Conservation (phyloP, 2,888 invertebrate species). For the Drosophila basisetae region DNA sequence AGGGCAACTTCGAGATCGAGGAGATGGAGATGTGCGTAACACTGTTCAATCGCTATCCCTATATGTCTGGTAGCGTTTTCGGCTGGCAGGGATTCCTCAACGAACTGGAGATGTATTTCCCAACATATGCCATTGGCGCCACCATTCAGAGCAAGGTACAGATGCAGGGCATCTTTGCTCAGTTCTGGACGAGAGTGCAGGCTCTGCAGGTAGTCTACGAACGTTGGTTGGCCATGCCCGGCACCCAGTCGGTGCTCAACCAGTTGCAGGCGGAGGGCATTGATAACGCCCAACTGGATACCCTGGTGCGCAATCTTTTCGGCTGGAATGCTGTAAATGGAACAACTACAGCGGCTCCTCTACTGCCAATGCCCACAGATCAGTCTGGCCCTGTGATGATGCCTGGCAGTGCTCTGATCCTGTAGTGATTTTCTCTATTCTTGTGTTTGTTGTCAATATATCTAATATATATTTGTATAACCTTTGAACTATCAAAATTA, state of each 20-base stretch:
- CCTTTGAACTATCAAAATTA: conserved; percentile 48
- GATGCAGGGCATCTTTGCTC: conserved; percentile 73
- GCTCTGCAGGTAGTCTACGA: conserved; percentile 76
- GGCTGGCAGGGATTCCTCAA: conserved; percentile 83
- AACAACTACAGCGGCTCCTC: not conserved
- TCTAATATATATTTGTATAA: conserved; percentile 64
- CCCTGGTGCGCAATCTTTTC: conserved; percentile 74
- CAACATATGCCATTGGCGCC: conserved; percentile 66
- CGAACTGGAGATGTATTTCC: conserved; percentile 76
- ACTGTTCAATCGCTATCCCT: conserved; percentile 68
- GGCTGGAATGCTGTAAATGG: conserved; percentile 67
- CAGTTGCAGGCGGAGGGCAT: conserved; percentile 75
- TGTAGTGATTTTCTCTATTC: conserved; percentile 3
- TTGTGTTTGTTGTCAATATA: conserved; percentile 31
- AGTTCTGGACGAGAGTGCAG: conserved; percentile 70
- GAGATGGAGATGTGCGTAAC: conserved; percentile 62
- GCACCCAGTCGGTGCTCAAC: conserved; percentile 57
- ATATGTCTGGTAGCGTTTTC: conserved; percentile 66
- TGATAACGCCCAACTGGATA: conserved; percentile 70
- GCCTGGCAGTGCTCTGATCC: conserved; percentile 26
- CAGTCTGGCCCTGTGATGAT: conserved; percentile 47
- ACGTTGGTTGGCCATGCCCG: conserved; percentile 70
- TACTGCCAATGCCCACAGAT: conserved; percentile 11
- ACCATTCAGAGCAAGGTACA: conserved; percentile 72
- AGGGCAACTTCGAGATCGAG: conserved; percentile 64